Evolutionary conservation across 2,797 vertebrate species (phyloP).

Genomic region (Trachurus trachurus): DNA sequence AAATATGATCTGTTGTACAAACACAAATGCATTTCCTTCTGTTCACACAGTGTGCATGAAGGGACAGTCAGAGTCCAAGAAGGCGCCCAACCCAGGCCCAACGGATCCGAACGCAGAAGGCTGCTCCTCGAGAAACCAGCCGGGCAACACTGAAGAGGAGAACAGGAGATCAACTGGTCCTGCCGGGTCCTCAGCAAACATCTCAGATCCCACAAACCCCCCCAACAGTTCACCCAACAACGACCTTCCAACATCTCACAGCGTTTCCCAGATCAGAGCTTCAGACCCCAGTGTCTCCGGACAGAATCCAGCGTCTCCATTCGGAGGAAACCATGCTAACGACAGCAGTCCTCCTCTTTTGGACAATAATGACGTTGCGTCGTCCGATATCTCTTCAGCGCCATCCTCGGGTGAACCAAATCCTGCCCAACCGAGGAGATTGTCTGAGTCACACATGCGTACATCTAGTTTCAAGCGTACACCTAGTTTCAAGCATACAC

Average conservation of each 20-base stretch:
- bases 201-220: background rate
- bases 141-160: rapidly evolving
- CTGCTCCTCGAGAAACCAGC: too few species aligned
- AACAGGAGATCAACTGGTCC: background rate
- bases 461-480: too few species aligned
- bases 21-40: too few species aligned
- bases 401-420: rapidly evolving
- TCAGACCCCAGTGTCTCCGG: background rate
- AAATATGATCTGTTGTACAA: too few species aligned
- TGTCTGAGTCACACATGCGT: background rate
- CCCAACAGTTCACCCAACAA: background rate
- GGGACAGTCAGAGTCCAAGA: background rate
- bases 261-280: background rate
- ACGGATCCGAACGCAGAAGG: background rate
- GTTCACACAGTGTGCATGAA: too few species aligned
- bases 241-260: background rate
- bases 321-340: rapidly evolving
- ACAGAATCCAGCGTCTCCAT: rapidly evolving
- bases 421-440: rapidly evolving
- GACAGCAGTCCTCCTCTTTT: background rate
- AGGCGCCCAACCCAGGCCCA: too few species aligned
- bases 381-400: background rate
- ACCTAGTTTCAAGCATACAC: too few species aligned
- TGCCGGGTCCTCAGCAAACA: background rate
- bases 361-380: rapidly evolving